These are phyloP conservation scores for Julus scanicus DNA, from an alignment of 2,888 invertebrate genomes.

Conservation along the genomic window DNA sequence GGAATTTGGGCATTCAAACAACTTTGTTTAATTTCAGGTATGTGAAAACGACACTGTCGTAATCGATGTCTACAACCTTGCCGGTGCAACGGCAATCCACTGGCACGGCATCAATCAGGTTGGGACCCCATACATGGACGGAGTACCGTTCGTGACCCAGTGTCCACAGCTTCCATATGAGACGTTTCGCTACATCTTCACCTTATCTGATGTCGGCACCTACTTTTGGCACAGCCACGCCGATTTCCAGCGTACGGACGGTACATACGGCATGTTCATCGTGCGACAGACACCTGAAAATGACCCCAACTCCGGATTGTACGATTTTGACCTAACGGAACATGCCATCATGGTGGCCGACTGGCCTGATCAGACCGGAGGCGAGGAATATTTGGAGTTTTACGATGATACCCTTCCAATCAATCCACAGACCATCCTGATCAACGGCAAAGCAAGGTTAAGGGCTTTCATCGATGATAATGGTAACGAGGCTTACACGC, in stretches of 20 bases:
- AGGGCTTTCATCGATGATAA: slow-evolving; percentile 64
- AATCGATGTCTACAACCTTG: slow-evolving; percentile 82
- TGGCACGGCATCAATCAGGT: slow-evolving; percentile 91
- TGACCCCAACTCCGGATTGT: slow-evolving; percentile 86
- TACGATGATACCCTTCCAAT: slow-evolving; percentile 85
- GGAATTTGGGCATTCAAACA: background rate
- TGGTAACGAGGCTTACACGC: slow-evolving; percentile 57
- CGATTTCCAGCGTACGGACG: slow-evolving; percentile 87
- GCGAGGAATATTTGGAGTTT: slow-evolving; percentile 80
- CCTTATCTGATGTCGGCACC: slow-evolving; percentile 80
- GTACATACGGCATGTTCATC: slow-evolving; percentile 85
- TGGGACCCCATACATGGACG: slow-evolving; percentile 86
- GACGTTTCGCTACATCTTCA: slow-evolving; percentile 87
- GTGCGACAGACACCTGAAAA: slow-evolving; percentile 84
- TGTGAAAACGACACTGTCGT: slow-evolving; percentile 85
- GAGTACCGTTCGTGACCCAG: slow-evolving; percentile 86
- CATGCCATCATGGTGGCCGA: slow-evolving; percentile 87
- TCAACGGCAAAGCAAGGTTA: slow-evolving; percentile 86
- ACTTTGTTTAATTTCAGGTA: slow-evolving; percentile 70
- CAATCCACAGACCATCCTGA: slow-evolving; percentile 81
- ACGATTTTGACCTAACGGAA: slow-evolving; percentile 89
- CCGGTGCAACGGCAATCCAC: slow-evolving; percentile 85
- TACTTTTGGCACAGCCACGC: slow-evolving; percentile 90
- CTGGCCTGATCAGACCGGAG: slow-evolving; percentile 75
- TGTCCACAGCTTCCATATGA: slow-evolving; percentile 82